Conservation (phyloP, 2,113 vertebrate genomes). For the Oryzias woworae region DNA sequence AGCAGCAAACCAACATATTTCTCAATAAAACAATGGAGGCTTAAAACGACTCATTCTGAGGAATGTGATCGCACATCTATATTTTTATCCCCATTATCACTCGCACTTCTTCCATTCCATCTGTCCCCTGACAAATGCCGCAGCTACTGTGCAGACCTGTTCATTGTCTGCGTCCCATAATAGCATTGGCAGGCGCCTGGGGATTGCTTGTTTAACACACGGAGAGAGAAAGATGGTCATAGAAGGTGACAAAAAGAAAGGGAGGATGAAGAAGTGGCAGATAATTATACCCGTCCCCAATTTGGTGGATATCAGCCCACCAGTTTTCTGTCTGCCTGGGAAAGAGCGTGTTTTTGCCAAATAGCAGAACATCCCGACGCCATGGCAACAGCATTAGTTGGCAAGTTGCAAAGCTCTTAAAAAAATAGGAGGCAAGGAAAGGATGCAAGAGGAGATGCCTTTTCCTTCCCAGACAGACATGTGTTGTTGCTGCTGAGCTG, state of each 20-base stretch:
- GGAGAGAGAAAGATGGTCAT: slow-evolving; percentile 13
- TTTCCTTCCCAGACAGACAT: slow-evolving; percentile 55
- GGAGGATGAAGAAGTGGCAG: slow-evolving; percentile 15
- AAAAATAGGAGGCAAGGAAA: slow-evolving; percentile 18
- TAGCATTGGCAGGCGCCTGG: slow-evolving; percentile 58
- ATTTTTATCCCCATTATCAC: slow-evolving; percentile 52
- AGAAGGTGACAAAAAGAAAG: slow-evolving; percentile 9
- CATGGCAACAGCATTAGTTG: slow-evolving; percentile 81
- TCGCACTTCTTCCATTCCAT: slow-evolving; percentile 11
- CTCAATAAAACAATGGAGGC: slow-evolving; percentile 40
- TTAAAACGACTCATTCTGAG: slow-evolving; percentile 19
- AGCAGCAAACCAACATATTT: slow-evolving; percentile 14
- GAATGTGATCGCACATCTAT: slow-evolving; percentile 24
- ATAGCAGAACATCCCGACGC: slow-evolving; percentile 71
- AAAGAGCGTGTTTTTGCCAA: slow-evolving; percentile 43
- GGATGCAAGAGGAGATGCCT: slow-evolving; percentile 48
- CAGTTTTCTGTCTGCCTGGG: slow-evolving; percentile 31
- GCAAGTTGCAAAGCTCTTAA: slow-evolving; percentile 47
- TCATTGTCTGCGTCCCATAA: slow-evolving; percentile 63
- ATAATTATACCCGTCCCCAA: slow-evolving; percentile 70
- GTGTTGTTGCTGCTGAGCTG: slow-evolving; percentile 62
- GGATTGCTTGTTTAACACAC: slow-evolving; percentile 59
- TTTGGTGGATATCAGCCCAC: slow-evolving; percentile 54
- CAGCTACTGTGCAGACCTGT: slow-evolving; percentile 44
- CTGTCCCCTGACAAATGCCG: slow-evolving; percentile 26